Evolutionary conservation across 37 sponge, comb jelly and placozoan species (phyloP), one percentile per base, ranked within the genome.

Genomic region (Amphimedon queenslandica): DNA sequence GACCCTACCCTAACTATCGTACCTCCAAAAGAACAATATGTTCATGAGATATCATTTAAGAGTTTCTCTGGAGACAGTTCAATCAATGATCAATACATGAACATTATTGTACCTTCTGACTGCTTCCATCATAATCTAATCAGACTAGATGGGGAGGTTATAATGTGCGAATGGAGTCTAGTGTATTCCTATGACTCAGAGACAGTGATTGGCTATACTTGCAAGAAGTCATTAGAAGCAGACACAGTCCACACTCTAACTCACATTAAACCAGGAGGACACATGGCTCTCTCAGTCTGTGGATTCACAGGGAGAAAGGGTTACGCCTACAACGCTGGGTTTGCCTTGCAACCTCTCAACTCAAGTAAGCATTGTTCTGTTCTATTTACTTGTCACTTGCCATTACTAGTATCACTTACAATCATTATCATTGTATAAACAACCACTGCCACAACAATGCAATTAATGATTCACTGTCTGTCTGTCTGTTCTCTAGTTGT

Each of bases 11-110:
- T 72, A 30, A 56, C 38, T 3, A 53, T 72, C 38, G 21, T 72
- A 30, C 31, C 73, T 37, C 73, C 73, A 11, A 35, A 56, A 30
- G 60, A 57, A 11, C 73, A 72, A 37, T 72, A 72, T 30, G 60
- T 72, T 16, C 53, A 28, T 34, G 37, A 55, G 25, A 2, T 57
- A 4, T 6, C 32, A 24, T 72, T 72, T 24, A 6, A 42, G 31
- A n/a, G n/a, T n/a, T 42, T 34, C 4, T 23, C 41, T 6, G 27
- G 33, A 11, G 25, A 20, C 4, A 40, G 4, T 3, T 21, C 4
- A 5, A 42, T 70, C 41, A 20, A 20, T 5, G n/a, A n/a, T 3
- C 40, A 42, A 41, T 70, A 70, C 23, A 42, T 42, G 5, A 70
- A 33, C 41, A 25, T 70, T 11, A 42, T 43, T 18, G 53, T 42